Evolutionary conservation across 2,797 vertebrate genomes (phyloP).

Genomic region (Gambusia yucatana): DNA sequence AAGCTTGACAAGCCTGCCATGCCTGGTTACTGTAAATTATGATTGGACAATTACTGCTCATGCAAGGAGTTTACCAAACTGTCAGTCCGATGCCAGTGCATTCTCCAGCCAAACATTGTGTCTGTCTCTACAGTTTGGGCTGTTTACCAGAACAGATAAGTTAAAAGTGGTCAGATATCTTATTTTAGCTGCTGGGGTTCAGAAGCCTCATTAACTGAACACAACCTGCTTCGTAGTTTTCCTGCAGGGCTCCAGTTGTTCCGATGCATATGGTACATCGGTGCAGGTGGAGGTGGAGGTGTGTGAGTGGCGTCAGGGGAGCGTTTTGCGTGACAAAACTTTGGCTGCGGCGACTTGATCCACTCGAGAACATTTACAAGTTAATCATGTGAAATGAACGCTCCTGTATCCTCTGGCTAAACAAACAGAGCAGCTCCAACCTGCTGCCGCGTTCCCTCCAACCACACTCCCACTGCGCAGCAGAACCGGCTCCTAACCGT

Average conservation of each 20-base stretch:
- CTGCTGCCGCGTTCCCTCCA: neutral
- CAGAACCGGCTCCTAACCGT: slow-evolving; percentile 41
- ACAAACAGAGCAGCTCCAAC: slow-evolving; percentile 38
- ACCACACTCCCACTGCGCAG: slow-evolving; percentile 23
- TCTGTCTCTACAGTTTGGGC: neutral
- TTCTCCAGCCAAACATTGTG: slow-evolving; percentile 17
- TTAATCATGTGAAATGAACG: slow-evolving; percentile 79
- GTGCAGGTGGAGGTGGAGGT: neutral
- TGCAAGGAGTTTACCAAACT: slow-evolving; percentile 23
- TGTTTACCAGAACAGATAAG: neutral
- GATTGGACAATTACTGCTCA: slow-evolving; percentile 30
- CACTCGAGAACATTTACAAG: slow-evolving; percentile 73
- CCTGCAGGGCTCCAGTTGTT: slow-evolving; percentile 33
- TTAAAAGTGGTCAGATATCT: slow-evolving; percentile 3
- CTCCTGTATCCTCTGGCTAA: slow-evolving; percentile 62
- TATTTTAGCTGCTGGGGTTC: slow-evolving; percentile 33
- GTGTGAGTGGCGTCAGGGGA: slow-evolving; percentile 16
- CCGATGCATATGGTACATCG: slow-evolving; percentile 28
- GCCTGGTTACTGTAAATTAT: slow-evolving; percentile 19
- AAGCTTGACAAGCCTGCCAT: slow-evolving; percentile 45
- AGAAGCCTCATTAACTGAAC: slow-evolving; percentile 46
- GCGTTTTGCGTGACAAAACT: slow-evolving; percentile 62
- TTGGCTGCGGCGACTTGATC: slow-evolving; percentile 43
- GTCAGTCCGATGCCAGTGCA: slow-evolving; percentile 27
- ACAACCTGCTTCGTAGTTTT: slow-evolving; percentile 43